These are phyloP conservation scores for Antheraea yamamai DNA, from an alignment of 2,888 invertebrate genomes.

Conservation along the genomic window DNA sequence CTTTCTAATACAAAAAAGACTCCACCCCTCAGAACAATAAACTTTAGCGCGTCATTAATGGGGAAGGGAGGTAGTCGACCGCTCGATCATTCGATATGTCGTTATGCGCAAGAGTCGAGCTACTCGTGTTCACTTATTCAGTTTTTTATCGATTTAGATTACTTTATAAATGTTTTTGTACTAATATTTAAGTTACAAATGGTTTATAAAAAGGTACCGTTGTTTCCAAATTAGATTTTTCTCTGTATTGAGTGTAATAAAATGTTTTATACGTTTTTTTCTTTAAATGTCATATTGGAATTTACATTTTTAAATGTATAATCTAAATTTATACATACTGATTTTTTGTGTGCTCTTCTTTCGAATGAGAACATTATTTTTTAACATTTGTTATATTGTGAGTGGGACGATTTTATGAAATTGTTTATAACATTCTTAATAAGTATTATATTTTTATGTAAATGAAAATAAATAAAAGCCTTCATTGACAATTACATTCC, in stretches of 20 bases:
- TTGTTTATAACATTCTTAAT: too few relatives aligned
- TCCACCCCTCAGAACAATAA: conserved; percentile 10
- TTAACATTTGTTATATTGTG: too few relatives aligned
- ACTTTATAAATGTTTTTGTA: not conserved
- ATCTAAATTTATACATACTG: not conserved
- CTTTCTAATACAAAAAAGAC: conserved; percentile 32
- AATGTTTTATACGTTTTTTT: not conserved
- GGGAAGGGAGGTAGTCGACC: conserved; percentile 39
- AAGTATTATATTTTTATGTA: too few relatives aligned
- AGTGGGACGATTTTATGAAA: too few relatives aligned
- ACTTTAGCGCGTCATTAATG: not conserved
- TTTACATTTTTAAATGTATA: not conserved
- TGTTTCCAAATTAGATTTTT: not conserved
- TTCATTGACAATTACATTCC: too few relatives aligned
- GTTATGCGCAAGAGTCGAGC: conserved; percentile 8
- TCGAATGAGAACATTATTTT: not conserved
- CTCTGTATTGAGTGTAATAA: not conserved
- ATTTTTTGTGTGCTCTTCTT: not conserved
- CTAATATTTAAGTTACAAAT: not conserved
- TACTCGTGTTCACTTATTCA: not conserved
- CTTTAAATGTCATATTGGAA: not conserved
- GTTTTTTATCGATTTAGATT: not conserved
- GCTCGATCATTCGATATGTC: conserved; percentile 30
- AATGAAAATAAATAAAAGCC: too few relatives aligned
- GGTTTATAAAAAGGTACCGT: not conserved